These are phyloP conservation scores for Zosterops borbonicus DNA, from an alignment of 2,113 vertebrate genomes.

Conservation along the genomic window DNA sequence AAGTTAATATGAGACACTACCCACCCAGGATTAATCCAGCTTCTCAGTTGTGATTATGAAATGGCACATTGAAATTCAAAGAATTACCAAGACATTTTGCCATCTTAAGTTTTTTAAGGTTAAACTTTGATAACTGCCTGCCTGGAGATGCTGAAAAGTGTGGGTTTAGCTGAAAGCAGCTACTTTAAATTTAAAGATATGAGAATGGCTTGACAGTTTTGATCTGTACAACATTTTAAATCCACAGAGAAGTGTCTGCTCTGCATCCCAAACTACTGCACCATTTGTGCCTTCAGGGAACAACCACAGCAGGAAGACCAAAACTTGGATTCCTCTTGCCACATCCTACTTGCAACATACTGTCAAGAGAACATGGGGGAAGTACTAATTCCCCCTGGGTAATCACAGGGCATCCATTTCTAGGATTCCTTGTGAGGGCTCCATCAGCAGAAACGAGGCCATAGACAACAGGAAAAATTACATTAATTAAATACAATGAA, in stretches of 20 bases:
- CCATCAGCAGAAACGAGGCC: neutral
- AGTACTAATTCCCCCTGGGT: neutral
- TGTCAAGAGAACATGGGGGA: neutral
- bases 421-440: neutral
- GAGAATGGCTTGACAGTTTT: neutral
- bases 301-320: neutral
- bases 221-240: neutral
- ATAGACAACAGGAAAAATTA: neutral
- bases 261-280: neutral
- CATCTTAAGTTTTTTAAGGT: neutral
- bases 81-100: neutral
- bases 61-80: neutral
- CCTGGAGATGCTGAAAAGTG: neutral
- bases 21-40: neutral
- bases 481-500: neutral
- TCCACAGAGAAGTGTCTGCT: neutral
- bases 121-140: neutral
- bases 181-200: neutral
- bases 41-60: neutral
- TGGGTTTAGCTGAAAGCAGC: neutral
- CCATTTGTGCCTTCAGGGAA: neutral
- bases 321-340: neutral
- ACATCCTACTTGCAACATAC: conserved; percentile 7
- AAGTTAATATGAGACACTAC: neutral
- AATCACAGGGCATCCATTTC: neutral